Percentiles rank a stretch among this genome's conserved stretches.
Conservation (phyloP, 2,888 invertebrate genomes). For the Ichneumoninae sp. region DNA sequence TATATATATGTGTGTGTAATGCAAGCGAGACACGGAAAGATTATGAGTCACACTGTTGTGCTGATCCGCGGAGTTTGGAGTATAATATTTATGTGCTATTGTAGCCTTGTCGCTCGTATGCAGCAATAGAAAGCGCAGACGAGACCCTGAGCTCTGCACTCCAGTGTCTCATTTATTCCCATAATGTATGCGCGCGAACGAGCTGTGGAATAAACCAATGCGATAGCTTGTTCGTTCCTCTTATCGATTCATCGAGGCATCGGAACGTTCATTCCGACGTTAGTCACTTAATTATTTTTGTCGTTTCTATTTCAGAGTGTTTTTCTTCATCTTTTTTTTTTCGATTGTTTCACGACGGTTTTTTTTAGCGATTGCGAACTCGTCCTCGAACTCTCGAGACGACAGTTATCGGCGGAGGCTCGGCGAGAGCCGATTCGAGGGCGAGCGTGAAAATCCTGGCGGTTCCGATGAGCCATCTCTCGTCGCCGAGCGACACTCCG, state of each 20-base stretch:
- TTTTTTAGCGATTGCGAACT: neutral
- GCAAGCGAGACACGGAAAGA: conserved; percentile 23
- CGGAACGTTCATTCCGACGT: neutral
- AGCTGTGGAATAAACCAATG: conserved; percentile 33
- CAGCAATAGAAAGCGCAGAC: conserved; percentile 63
- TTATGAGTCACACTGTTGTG: conserved; percentile 61
- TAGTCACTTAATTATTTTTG: conserved; percentile 44
- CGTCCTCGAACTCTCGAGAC: conserved; percentile 4
- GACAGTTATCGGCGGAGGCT: conserved; percentile 26
- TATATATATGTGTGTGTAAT: neutral
- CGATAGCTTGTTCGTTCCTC: conserved; percentile 23
- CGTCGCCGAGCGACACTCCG: conserved; percentile 46
- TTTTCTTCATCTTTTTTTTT: neutral
- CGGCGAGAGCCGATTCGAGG: neutral
- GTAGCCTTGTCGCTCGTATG: conserved; percentile 42
- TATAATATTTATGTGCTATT: conserved; percentile 34
- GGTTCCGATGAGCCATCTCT: conserved; percentile 50
- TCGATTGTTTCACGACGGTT: neutral
- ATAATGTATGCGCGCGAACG: neutral
- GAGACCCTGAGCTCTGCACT: conserved; percentile 65
- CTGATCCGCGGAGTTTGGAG: conserved; percentile 25
- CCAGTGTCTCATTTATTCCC: conserved; percentile 28
- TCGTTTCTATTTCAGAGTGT: neutral
- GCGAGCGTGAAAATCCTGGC: neutral
- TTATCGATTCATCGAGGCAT: conserved; percentile 28